Percentiles rank a stretch among this genome's conserved stretches.
Conservation (phyloP, 1,140 invertebrate species). For the Trichomalopsis sarcophagae region DNA sequence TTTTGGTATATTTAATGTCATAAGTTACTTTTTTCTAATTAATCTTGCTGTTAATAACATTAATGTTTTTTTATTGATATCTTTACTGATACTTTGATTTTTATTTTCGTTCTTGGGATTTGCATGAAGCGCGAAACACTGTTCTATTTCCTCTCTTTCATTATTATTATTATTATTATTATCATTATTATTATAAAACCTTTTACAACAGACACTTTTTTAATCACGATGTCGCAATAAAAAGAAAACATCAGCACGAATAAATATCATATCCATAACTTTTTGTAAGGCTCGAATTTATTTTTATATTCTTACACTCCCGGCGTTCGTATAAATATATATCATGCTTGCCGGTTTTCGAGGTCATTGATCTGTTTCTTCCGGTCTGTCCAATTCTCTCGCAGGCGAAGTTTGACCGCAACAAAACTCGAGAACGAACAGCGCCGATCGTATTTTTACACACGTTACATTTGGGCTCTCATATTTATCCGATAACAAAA, state of each 20-base stretch:
- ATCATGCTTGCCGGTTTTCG: constrained; percentile 39
- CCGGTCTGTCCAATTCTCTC: constrained; percentile 54
- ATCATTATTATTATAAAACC: not conserved
- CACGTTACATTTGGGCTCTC: constrained; percentile 9
- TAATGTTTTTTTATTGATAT: constrained; percentile 39
- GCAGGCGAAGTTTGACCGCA: constrained; percentile 36
- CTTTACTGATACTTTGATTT: constrained; percentile 14
- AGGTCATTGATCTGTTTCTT: constrained; percentile 58
- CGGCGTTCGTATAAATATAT: not conserved
- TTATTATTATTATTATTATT: not conserved
- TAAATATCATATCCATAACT: constrained; percentile 13
- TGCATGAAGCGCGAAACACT: constrained; percentile 36
- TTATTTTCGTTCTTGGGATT: not conserved
- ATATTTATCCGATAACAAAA: constrained; percentile 37
- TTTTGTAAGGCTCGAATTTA: constrained; percentile 20
- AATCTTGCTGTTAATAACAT: constrained; percentile 44
- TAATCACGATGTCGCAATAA: not conserved
- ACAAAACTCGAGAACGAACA: constrained; percentile 48
- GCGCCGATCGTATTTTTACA: constrained; percentile 36
- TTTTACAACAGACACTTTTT: not conserved
- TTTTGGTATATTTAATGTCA: constrained; percentile 22
- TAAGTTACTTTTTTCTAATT: not conserved
- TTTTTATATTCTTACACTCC: constrained; percentile 13
- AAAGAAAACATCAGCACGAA: constrained; percentile 6
- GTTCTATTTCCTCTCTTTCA: not conserved